Percentiles rank a stretch among this genome's conserved stretches.
Conservation (phyloP, 2,888 invertebrate species). For the Calameuta pallipes region DNA sequence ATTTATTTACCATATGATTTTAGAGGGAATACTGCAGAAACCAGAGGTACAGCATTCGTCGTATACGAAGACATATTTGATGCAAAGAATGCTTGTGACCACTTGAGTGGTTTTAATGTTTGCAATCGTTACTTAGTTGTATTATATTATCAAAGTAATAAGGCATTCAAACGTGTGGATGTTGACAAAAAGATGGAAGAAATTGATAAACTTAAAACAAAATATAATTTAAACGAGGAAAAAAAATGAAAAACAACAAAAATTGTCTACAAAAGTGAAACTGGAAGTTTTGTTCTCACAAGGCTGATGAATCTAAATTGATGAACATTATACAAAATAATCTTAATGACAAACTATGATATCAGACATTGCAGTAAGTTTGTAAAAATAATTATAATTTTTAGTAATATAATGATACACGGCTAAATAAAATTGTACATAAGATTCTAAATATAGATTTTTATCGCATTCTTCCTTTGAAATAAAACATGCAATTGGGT, state of each 20-base stretch:
- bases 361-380: neutral
- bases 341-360: neutral
- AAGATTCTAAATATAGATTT: neutral
- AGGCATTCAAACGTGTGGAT: slow-evolving; percentile 95
- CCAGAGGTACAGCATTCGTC: slow-evolving; percentile 98
- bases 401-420: neutral
- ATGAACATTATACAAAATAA: neutral
- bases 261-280: neutral
- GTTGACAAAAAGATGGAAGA: slow-evolving; percentile 96
- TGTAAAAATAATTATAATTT: neutral
- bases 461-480: neutral
- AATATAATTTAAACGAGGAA: slow-evolving; percentile 72
- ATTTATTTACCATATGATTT: slow-evolving; percentile 51
- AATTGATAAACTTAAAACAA: slow-evolving; percentile 93
- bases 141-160: slow-evolving; percentile 95
- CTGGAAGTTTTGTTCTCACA: neutral
- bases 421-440: neutral
- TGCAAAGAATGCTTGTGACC: slow-evolving; percentile 99
- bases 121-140: slow-evolving; percentile 99
- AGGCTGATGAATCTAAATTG: neutral
- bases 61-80: slow-evolving; percentile 99
- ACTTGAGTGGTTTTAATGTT: slow-evolving; percentile 98
- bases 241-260: slow-evolving; percentile 46
- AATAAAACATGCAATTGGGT: neutral
- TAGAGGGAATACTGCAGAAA: slow-evolving; percentile 97